These are phyloP conservation scores for Andrena camellia DNA, from an alignment of 2,888 invertebrate genomes.

Conservation along the genomic window DNA sequence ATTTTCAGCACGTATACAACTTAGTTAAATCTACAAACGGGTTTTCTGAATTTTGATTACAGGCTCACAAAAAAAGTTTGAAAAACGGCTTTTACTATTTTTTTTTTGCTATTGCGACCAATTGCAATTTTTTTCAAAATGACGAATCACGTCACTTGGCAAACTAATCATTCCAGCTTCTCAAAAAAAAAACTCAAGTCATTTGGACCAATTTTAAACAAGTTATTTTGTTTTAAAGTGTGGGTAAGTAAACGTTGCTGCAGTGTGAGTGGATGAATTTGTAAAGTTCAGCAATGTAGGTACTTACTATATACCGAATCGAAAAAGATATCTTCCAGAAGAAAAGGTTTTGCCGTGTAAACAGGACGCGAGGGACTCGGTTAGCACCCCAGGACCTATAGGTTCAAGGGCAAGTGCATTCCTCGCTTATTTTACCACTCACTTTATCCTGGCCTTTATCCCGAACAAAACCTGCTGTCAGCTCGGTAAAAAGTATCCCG, in stretches of 20 bases:
- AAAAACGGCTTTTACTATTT: too few species aligned
- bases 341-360: conserved; percentile 55
- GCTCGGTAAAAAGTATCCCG: conserved; percentile 1
- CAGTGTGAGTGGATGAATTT: background rate
- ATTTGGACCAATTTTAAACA: too few species aligned
- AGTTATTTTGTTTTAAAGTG: too few species aligned
- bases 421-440: conserved; percentile 58
- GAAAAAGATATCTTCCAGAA: conserved; percentile 46
- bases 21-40: too few species aligned
- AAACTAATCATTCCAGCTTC: too few species aligned
- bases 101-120: too few species aligned
- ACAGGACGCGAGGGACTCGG: conserved; percentile 53
- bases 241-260: background rate
- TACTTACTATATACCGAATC: background rate
- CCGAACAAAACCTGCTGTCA: conserved; percentile 5
- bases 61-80: too few species aligned
- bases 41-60: too few species aligned
- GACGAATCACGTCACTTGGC: too few species aligned
- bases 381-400: conserved; percentile 54
- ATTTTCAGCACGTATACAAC: too few species aligned
- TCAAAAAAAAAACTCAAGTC: too few species aligned
- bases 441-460: conserved; percentile 43
- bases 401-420: conserved; percentile 70
- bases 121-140: too few species aligned
- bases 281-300: background rate